These are phyloP conservation scores for Ptychadena robeensis DNA, from an alignment of 2,797 vertebrate genomes.

Conservation along the genomic window DNA sequence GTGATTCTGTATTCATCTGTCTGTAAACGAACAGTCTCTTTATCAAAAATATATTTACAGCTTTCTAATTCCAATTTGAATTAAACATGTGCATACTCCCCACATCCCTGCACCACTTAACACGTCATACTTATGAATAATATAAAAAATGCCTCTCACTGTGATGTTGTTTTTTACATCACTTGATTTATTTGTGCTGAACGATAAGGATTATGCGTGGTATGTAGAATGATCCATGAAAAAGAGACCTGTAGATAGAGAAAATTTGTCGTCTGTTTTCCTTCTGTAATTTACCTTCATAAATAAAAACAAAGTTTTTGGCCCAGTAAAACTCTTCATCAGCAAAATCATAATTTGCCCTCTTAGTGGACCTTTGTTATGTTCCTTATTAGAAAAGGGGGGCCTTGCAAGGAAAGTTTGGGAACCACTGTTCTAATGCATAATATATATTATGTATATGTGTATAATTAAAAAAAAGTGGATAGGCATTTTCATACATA, in stretches of 20 bases:
- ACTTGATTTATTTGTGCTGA: slow-evolving; percentile 32
- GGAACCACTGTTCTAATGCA: too few relatives aligned
- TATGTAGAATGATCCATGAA: not conserved
- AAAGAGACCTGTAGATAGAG: too few relatives aligned
- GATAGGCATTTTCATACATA: too few relatives aligned
- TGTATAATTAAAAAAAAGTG: too few relatives aligned
- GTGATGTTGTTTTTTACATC: slow-evolving; percentile 18
- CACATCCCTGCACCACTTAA: slow-evolving; percentile 42
- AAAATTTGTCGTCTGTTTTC: too few relatives aligned
- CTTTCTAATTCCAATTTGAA: slow-evolving; percentile 56
- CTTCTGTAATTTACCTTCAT: not conserved
- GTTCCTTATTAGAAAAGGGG: too few relatives aligned
- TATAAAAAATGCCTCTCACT: slow-evolving; percentile 32
- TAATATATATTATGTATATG: too few relatives aligned
- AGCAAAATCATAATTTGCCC: too few relatives aligned
- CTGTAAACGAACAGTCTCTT: slow-evolving; percentile 81
- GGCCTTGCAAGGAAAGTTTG: too few relatives aligned
- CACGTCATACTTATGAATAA: slow-evolving; percentile 41
- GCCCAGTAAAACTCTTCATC: too few relatives aligned
- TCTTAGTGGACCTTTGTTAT: too few relatives aligned
- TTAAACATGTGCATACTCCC: slow-evolving; percentile 38
- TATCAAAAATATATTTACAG: slow-evolving; percentile 71
- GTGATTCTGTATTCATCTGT: slow-evolving; percentile 91
- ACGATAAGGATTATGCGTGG: slow-evolving; percentile 11
- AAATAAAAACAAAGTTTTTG: not conserved